Conservation (phyloP, 2,113 vertebrate genomes). For the Brachypteracias leptosomus region DNA sequence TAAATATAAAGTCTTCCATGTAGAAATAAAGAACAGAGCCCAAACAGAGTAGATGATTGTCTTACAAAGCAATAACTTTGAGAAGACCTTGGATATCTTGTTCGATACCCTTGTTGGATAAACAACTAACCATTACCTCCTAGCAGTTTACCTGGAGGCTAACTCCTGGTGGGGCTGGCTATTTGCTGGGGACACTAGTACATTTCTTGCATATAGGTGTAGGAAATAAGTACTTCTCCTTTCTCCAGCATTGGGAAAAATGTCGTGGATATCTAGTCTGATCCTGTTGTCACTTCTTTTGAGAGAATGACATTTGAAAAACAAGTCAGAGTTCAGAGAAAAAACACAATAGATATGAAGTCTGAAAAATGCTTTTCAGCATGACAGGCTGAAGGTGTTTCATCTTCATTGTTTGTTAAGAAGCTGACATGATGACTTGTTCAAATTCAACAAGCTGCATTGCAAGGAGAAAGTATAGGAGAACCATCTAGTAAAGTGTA, state of each 20-base stretch:
- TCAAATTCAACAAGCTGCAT: not conserved
- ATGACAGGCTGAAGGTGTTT: not conserved
- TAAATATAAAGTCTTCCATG: not conserved
- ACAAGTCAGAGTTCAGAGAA: not conserved
- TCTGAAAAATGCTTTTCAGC: not conserved
- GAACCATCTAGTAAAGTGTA: not conserved
- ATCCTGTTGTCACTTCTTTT: not conserved
- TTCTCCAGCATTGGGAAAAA: not conserved
- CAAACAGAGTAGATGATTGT: not conserved
- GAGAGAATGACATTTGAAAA: not conserved
- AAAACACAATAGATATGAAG: not conserved
- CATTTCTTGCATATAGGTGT: not conserved
- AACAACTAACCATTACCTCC: not conserved
- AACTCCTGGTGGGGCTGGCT: not conserved
- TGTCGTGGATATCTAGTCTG: not conserved
- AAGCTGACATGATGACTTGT: not conserved
- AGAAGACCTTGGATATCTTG: not conserved
- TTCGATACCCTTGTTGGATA: not conserved
- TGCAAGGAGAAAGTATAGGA: not conserved
- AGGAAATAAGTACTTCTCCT: not conserved
- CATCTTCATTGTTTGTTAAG: not conserved
- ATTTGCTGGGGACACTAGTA: not conserved
- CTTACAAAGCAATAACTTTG: not conserved
- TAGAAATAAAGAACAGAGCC: not conserved
- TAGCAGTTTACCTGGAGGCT: not conserved